Conservation (phyloP, 2,797 vertebrate genomes). For the Acanthis flammea region DNA sequence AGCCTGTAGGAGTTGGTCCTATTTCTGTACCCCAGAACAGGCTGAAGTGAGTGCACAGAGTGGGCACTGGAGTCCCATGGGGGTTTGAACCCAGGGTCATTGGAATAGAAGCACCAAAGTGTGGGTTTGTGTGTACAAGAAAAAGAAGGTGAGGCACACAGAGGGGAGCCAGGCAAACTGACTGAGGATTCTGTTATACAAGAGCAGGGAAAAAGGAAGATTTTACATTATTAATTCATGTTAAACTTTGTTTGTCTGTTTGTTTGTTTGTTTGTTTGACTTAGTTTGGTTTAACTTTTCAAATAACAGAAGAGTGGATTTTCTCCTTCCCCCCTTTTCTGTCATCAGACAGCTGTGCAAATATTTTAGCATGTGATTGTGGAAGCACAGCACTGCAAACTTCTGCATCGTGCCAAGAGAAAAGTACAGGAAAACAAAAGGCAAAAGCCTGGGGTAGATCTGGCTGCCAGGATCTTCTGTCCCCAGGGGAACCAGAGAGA, state of each 20-base stretch:
- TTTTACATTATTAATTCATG: neutral
- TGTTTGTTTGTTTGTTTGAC: neutral
- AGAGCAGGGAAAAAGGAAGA: neutral
- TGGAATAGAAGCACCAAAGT: neutral
- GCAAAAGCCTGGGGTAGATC: neutral
- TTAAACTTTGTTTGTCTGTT: neutral
- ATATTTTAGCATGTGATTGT: conserved; percentile 64
- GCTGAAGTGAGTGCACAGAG: neutral
- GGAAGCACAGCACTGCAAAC: conserved; percentile 58
- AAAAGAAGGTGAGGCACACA: neutral
- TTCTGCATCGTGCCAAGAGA: conserved; percentile 55
- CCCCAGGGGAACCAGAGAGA: neutral
- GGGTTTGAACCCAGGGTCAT: fast-evolving
- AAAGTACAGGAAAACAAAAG: conserved; percentile 65
- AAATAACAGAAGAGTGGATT: neutral
- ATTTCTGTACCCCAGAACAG: neutral
- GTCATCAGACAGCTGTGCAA: conserved; percentile 67
- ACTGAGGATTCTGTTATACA: neutral
- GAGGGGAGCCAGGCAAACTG: neutral
- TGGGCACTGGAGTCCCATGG: neutral
- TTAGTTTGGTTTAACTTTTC: neutral
- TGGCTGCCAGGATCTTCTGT: conserved; percentile 56
- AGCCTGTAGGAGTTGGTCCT: neutral
- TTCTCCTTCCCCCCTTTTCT: neutral
- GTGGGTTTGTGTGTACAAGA: neutral